Evolutionary conservation across 2,113 vertebrate genomes (phyloP).

Genomic region (Colistium nudipinnis): DNA sequence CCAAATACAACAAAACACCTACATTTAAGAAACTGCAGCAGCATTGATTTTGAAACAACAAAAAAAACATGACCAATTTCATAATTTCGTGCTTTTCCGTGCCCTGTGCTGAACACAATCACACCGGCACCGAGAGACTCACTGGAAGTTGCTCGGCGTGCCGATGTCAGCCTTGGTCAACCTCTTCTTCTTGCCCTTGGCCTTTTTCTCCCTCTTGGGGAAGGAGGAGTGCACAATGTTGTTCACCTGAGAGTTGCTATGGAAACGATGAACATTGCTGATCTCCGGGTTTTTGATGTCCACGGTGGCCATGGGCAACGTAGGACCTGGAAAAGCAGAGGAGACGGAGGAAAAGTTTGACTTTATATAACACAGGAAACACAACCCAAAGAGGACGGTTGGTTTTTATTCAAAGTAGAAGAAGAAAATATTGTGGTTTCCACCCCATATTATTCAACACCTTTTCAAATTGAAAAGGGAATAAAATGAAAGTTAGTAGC

Average conservation of each 20-base stretch:
- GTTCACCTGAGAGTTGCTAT: constrained; percentile 89
- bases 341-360: background rate
- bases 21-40: too few relatives aligned
- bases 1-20: background rate
- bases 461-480: background rate
- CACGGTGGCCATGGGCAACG: constrained; percentile 94
- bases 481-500: background rate
- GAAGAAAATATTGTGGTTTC: background rate
- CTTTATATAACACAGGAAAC: background rate
- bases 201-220: constrained; percentile 94
- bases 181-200: constrained; percentile 92
- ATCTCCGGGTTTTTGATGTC: constrained; percentile 99
- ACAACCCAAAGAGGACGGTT: background rate
- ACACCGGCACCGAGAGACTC: constrained; percentile 58
- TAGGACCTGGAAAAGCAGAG: constrained; percentile 81
- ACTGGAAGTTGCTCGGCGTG: constrained; percentile 99
- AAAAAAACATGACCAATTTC: too few relatives aligned
- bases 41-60: too few relatives aligned
- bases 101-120: too few relatives aligned
- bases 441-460: background rate
- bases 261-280: constrained; percentile 84
- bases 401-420: background rate
- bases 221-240: constrained; percentile 89
- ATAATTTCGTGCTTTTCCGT: too few relatives aligned
- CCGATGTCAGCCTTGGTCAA: constrained; percentile 98